phyloP scores from a whole-genome alignment of 2,797 vertebrate genomes.

The Falco concolor region DNA sequence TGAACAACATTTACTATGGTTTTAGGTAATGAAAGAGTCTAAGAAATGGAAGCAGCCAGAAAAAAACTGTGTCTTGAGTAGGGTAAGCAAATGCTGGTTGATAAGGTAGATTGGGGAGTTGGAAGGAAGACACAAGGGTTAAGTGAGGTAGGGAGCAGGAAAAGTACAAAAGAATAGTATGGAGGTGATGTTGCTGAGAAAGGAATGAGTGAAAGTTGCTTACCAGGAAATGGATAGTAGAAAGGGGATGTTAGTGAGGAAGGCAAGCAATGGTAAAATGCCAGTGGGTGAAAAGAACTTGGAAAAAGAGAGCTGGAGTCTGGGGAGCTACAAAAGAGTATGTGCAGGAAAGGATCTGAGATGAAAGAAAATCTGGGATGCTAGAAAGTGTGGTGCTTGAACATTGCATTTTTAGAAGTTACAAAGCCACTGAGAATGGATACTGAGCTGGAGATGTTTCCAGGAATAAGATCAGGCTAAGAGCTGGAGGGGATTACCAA shows the following conservation, averaged over 20 bases:
- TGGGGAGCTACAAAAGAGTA: neutral
- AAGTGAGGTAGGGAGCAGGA: neutral
- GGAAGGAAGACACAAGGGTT: neutral
- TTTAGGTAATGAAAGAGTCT: neutral
- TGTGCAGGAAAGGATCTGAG: neutral
- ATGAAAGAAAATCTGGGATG: neutral
- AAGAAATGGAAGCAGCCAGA: neutral
- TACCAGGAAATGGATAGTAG: neutral
- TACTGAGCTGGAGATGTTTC: neutral
- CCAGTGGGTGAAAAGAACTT: neutral
- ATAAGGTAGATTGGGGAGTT: neutral
- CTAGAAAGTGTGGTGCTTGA: neutral
- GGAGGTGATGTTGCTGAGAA: neutral
- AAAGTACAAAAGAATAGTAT: neutral
- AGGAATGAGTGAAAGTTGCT: neutral
- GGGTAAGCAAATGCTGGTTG: neutral
- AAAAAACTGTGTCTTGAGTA: neutral
- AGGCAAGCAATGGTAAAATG: neutral
- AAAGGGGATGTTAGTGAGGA: neutral
- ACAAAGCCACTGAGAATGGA: neutral
- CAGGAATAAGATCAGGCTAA: neutral
- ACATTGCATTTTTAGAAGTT: neutral
- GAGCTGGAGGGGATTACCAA: neutral
- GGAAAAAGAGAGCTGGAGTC: neutral
- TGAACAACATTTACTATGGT: neutral